phyloP scores from a whole-genome alignment of 92 coral and sea anemone genomes.

The Montipora capitata region DNA sequence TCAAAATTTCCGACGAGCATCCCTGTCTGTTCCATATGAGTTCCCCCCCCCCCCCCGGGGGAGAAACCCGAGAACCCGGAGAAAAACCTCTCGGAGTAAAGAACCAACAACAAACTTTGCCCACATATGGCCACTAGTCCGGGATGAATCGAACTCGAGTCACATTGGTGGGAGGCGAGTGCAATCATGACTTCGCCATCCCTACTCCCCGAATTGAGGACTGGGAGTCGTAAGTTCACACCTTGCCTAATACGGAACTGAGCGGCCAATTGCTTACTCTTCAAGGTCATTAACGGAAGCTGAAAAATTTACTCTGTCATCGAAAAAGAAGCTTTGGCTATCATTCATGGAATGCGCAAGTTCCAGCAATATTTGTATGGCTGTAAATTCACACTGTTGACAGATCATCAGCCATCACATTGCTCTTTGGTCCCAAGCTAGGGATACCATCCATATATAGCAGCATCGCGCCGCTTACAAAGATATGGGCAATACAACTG shows the following conservation, averaged over 20 bases:
- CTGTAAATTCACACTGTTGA: neutral
- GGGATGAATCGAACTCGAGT: no score
- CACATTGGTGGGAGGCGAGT: no score
- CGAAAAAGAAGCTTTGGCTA: conserved; percentile 70
- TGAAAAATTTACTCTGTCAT: conserved; percentile 45
- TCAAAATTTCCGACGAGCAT: no score
- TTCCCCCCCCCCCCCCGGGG: no score
- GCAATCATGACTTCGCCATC: no score
- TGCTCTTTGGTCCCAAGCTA: conserved; percentile 22
- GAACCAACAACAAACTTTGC: no score
- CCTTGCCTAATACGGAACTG: conserved; percentile 44
- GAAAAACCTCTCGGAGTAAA: no score
- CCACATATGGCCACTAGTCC: no score
- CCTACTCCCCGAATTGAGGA: no score
- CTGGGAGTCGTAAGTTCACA: conserved; percentile 8
- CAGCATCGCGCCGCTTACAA: conserved; percentile 27
- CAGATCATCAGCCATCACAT: conserved; percentile 61
- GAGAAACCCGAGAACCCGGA: no score
- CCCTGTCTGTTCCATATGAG: no score
- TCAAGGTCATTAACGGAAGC: conserved; percentile 53
- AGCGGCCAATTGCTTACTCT: conserved; percentile 38
- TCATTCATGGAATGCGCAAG: conserved; percentile 41
- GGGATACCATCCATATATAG: conserved; percentile 32
- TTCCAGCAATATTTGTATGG: conserved; percentile 14
- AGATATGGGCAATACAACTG: conserved; percentile 65